phyloP scores from a whole-genome alignment of 53 echinoderm and acorn worm genomes.

The Temnopleurus reevesii region DNA sequence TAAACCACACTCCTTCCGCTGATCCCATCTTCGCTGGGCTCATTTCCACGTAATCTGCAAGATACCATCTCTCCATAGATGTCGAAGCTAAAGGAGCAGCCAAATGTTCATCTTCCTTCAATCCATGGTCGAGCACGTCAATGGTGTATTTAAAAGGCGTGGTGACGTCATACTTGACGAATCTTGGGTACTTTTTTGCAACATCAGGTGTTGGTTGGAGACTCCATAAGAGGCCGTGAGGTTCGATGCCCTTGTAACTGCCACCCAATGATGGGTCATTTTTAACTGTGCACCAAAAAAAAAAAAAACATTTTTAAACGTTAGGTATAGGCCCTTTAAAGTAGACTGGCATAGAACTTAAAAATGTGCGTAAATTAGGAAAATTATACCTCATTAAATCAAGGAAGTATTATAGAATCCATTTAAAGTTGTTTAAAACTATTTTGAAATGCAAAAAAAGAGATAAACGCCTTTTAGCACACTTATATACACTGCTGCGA shows the following conservation, averaged over 20 bases:
- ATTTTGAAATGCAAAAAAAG: too few species aligned
- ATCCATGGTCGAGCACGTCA: neutral
- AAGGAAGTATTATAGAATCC: too few species aligned
- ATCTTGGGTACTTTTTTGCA: neutral
- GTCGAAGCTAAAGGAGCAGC: neutral
- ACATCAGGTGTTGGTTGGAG: neutral
- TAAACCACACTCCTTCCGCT: conserved; percentile 14
- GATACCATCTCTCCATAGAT: conserved; percentile 1
- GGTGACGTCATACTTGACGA: neutral
- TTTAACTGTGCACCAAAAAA: neutral
- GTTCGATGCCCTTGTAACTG: conserved; percentile 7
- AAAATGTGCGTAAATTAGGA: too few species aligned
- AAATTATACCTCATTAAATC: too few species aligned
- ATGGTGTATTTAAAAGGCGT: neutral
- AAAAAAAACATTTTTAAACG: too few species aligned
- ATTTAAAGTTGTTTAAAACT: too few species aligned
- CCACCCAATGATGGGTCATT: neutral
- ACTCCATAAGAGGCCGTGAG: neutral
- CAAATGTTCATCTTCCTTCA: neutral
- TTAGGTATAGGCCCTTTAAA: too few species aligned
- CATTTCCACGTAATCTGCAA: conserved; percentile 13
- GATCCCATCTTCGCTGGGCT: neutral
- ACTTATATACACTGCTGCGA: too few species aligned
- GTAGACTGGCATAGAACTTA: too few species aligned
- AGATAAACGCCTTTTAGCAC: too few species aligned